These are phyloP conservation scores for Heterodera filipjevi DNA, from an alignment of 2,888 invertebrate genomes.

Conservation along the genomic window DNA sequence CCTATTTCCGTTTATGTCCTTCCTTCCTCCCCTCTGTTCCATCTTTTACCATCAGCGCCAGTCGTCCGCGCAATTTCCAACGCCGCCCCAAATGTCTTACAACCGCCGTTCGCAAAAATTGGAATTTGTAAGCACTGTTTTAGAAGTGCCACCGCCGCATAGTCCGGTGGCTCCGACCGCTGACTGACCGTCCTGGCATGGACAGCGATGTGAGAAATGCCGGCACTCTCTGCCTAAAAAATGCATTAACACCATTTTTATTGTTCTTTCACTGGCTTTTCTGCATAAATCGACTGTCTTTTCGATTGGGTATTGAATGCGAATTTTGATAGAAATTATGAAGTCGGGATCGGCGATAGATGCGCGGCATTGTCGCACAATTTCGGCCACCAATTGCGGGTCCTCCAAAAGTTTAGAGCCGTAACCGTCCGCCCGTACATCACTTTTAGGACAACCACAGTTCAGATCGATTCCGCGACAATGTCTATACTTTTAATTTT, in stretches of 20 bases:
- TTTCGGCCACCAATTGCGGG: conserved; percentile 81
- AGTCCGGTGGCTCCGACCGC: conserved; percentile 72
- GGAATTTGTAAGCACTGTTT: conserved; percentile 73
- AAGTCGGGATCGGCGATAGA: conserved; percentile 75
- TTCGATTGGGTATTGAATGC: conserved; percentile 76
- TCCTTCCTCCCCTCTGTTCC: not conserved
- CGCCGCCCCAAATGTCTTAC: conserved; percentile 78
- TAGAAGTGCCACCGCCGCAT: conserved; percentile 76
- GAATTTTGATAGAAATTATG: conserved; percentile 88
- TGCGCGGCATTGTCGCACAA: conserved; percentile 79
- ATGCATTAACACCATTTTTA: not conserved
- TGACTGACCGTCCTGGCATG: conserved; percentile 84
- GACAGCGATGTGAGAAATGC: conserved; percentile 84
- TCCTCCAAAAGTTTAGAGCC: conserved; percentile 71
- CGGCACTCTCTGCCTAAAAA: conserved; percentile 74
- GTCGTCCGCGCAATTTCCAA: conserved; percentile 74
- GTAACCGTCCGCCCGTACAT: conserved; percentile 50
- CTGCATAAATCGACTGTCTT: conserved; percentile 75
- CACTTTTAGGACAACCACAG: conserved; percentile 90
- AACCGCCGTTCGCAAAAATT: conserved; percentile 88
- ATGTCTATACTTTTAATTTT: conserved; percentile 24
- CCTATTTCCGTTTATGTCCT: not conserved
- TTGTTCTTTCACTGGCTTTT: conserved; percentile 42
- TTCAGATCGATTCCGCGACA: conserved; percentile 88
- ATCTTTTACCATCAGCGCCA: conserved; percentile 72